Percentiles rank a stretch among this genome's conserved stretches.
These are phyloP conservation scores for Callipepla squamata DNA, from an alignment of 2,113 vertebrate species.

Conservation along the genomic window DNA sequence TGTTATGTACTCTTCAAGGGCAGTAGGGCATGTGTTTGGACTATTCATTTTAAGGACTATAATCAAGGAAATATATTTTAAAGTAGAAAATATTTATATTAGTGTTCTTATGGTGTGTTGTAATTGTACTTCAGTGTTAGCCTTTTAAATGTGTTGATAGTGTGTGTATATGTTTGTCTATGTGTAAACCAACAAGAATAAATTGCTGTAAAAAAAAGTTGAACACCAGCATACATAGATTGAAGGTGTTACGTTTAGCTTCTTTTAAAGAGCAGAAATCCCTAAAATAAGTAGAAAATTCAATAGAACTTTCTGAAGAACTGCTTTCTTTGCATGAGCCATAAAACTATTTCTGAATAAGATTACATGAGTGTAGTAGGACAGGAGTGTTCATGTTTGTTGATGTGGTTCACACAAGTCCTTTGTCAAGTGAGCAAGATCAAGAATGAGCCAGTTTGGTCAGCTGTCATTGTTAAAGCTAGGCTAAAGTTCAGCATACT, in stretches of 20 bases:
- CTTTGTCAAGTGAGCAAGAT: neutral
- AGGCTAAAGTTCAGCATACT: slow-evolving; percentile 9
- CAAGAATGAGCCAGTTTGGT: neutral
- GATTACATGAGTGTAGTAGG: neutral
- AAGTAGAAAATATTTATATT: neutral
- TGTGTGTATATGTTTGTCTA: neutral
- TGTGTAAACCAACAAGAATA: neutral
- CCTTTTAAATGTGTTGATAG: neutral
- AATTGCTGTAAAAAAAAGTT: neutral
- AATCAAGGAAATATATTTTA: neutral
- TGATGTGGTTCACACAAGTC: neutral
- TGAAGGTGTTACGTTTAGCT: neutral
- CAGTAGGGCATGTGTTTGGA: neutral
- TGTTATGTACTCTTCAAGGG: neutral
- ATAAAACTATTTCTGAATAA: neutral
- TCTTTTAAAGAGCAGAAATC: neutral
- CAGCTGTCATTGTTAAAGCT: neutral
- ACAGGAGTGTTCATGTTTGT: slow-evolving; percentile 13
- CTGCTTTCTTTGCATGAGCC: neutral
- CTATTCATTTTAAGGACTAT: neutral
- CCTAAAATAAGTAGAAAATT: neutral
- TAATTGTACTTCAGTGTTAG: neutral
- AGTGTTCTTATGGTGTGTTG: neutral
- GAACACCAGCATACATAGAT: neutral
- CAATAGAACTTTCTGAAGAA: neutral